These are phyloP conservation scores for Crocuta crocuta DNA, from an alignment of 2,113 vertebrate genomes.

Conservation along the genomic window DNA sequence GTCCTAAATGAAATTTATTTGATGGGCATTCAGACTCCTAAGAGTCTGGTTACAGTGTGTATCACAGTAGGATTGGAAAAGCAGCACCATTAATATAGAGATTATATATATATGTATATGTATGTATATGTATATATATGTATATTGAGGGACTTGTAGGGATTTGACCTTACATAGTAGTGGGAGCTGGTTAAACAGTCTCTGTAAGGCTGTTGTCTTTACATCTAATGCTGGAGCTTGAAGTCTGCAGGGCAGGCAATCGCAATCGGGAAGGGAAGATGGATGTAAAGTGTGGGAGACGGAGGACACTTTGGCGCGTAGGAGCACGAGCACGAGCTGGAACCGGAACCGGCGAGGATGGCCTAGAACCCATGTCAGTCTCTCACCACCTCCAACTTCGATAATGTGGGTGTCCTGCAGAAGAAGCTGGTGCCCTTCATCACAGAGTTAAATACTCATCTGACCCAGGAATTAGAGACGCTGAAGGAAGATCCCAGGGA, in stretches of 20 bases:
- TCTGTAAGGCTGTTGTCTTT: slow-evolving; percentile 68
- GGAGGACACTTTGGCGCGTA: slow-evolving; percentile 43
- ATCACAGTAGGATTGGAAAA: slow-evolving; percentile 52
- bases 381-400: slow-evolving; percentile 56
- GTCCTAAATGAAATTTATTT: slow-evolving; percentile 42
- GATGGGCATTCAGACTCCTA: slow-evolving; percentile 48
- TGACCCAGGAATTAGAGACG: slow-evolving; percentile 63
- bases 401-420: slow-evolving; percentile 69
- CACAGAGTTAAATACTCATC: slow-evolving; percentile 64
- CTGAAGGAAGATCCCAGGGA: slow-evolving; percentile 62
- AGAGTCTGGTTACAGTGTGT: slow-evolving; percentile 47
- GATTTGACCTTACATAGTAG: slow-evolving; percentile 24
- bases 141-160: slow-evolving; percentile 53
- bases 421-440: slow-evolving; percentile 73
- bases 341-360: slow-evolving; percentile 63
- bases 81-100: slow-evolving; percentile 45
- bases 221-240: slow-evolving; percentile 74
- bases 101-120: neutral
- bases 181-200: slow-evolving; percentile 62
- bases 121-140: neutral
- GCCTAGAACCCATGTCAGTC: slow-evolving; percentile 55
- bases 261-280: slow-evolving; percentile 69
- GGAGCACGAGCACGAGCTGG: slow-evolving; percentile 10
- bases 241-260: slow-evolving; percentile 77
- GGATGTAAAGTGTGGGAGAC: slow-evolving; percentile 69